Evolutionary conservation across 1,140 invertebrate species (phyloP), one percentile per base, ranked within the genome.

Genomic region (Drosophila neocordata): DNA sequence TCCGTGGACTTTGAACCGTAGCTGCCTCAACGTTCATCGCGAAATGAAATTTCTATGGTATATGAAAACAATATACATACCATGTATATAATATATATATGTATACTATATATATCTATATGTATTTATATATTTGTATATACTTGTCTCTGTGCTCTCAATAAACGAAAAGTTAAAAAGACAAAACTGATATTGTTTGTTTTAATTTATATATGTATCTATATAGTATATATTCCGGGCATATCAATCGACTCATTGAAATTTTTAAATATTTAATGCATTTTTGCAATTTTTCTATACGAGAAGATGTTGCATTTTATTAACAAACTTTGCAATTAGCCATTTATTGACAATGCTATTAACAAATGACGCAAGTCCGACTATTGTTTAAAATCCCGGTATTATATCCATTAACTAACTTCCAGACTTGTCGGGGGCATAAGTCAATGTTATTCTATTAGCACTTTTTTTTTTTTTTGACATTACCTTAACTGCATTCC

Each of bases 11-110:
- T 85, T 85, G 82, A 67, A 81, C 82, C 15, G 9, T 20, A 8
- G 53, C 73, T 34, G n/a, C 9, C 9, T n/a, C 51, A 38, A 60
- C 52, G 73, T 67, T 80, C 38, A 65, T 59, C 51, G 22, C 66
- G 64, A 67, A 77, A 80, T 85, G 78, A 85, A 87, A 87, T 85
- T 82, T 87, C 82, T 82, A 87, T 78, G 65, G 64, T 62, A 60
- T 70, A 65, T 53, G 82, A 77, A 81, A 81, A 80, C 41, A 80
- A 11, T 51, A 37, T 12, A 8, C 18, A 31, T n/a, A n/a, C n/a
- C n/a, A n/a, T 37, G 53, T 87, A 62, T 63, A 83, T 24, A 22
- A 22, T 44, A 55, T 9, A 13, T 8, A 20, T 9, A 48, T 11
- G 20, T 48, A 18, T 44, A 6, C 2, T 35, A n/a, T n/a, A n/a